Evolutionary conservation across 2,113 vertebrate species (phyloP), one percentile per base, ranked within the genome.

Genomic region (Sapajus apella): DNA sequence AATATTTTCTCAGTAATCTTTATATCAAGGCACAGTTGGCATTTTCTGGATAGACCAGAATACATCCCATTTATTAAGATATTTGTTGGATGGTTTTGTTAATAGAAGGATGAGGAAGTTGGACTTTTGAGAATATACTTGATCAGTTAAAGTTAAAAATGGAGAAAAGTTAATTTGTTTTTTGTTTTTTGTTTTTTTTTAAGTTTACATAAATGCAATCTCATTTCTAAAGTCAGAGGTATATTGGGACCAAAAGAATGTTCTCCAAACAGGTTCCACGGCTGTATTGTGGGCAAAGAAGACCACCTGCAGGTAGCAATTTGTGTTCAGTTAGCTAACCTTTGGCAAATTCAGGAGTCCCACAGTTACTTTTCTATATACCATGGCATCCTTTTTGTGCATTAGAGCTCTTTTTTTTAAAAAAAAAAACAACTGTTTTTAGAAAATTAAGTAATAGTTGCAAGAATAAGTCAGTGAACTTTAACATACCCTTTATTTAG

Each of bases 141-240:
- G 6, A 75, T 68, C 12, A 93, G 81, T 64, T 64, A 40, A 90
- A 96, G 96, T 80, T 68, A 81, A 32, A 92, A 91, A 73, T 94
- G 72, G 30, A 90, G 25, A 89, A 91, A 5, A 92, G 4, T 47
- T 82, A 21, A 52, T 82, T 72, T 72, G 10, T 66, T 91, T 43
- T 10, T 93, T 25, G 50, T 10, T 93, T 25, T 93, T 80, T 64
- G 23, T 89, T 12, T 75, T 87, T 95, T 25, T 95, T 81, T 64
- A 30, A 91, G 73, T 82, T 94, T 91, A 58, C 8, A 3, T 77
- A 56, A 82, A 43, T 86, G 13, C 85, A 73, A 45, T 82, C 47
- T 85, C n/a, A 32, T 91, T 93, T 35, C 50, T 75, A 90, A 95
- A 92, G 58, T 90, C n/a, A 82, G 80, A 92, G 56, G 20, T 73